Base-by-base conservation (phyloP, 2,888 invertebrate species). In the Brenthis ino region DNA sequence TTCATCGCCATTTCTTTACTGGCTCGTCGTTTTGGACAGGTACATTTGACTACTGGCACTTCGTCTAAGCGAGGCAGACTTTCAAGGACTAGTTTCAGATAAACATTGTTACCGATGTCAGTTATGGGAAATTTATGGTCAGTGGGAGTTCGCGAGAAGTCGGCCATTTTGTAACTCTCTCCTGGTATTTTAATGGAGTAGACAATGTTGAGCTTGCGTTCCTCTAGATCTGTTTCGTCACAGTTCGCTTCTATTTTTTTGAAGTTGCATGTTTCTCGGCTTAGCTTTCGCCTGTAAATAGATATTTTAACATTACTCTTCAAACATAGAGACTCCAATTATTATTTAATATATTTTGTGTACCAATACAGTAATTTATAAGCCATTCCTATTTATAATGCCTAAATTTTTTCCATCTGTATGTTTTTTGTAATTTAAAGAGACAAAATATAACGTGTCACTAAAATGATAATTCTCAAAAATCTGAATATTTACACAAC, bases 41-140 rank as follows among this genome's bases (percentile, higher is more conserved):
- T 75, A 78, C 93, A 93, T 77, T 84, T 85, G 64, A 96, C 89
- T 28, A 89, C 86, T 8, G 97, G 97, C 77, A 97, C 94, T 57
- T 95, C 94, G 72, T 96, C 95, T 77, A 95, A 94, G 55, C 98
- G 93, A 33, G 98, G 97, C 77, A 97, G 88, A 85, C 95, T 95
- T 85, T 95, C 93, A 66, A 95, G 90, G 47, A 94, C 91, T 64
- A 96, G 83, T 74, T 91, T 95, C 73, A 97, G 88, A 69, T 93
- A 94, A 64, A 94, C 88, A 72, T 94, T 94, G 77, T 94, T 93
- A 24, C 95, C 95, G 56, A 95, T 94, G 73, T 95, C 94, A 0
- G 96, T 95, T 67, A 94, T 81, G 3, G 97, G 97, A 85, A 97
- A 97, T 72, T 94, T 94, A 86, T 97, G 97, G 79, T 94, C 93